A percentile compares a stretch with the other conserved stretches of the same genome.
Evolutionary conservation across 2,888 invertebrate genomes (phyloP).

Genomic region (Torymus texanus): DNA sequence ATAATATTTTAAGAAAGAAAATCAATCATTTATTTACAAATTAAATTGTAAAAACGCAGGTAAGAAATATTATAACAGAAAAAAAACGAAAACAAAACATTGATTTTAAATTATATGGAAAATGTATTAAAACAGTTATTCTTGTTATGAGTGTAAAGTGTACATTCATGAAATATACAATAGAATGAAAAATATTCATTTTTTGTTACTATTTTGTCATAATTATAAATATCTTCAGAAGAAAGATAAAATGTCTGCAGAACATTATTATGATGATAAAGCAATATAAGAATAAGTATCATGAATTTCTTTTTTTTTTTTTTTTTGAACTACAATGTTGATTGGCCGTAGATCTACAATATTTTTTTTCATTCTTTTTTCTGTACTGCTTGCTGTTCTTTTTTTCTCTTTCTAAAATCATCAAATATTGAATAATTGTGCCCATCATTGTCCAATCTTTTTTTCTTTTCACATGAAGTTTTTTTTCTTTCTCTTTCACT

Average conservation of each 20-base stretch:
- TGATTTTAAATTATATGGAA: no score
- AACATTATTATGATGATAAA: constrained; percentile 29
- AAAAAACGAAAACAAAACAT: no score
- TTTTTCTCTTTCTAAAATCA: constrained; percentile 67
- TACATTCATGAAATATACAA: no score
- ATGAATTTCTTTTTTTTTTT: constrained; percentile 60
- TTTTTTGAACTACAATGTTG: constrained; percentile 70
- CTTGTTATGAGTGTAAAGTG: no score
- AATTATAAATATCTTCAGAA: background rate
- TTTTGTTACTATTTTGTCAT: constrained; percentile 2
- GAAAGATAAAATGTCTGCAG: constrained; percentile 50
- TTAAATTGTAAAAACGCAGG: background rate
- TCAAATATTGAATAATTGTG: constrained; percentile 73
- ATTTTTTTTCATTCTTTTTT: constrained; percentile 62
- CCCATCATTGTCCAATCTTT: constrained; percentile 74
- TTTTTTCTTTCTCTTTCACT: constrained; percentile 64
- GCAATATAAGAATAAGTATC: constrained; percentile 12
- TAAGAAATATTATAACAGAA: background rate
- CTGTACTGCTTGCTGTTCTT: constrained; percentile 58
- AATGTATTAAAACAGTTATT: no score
- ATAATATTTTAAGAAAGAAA: no score
- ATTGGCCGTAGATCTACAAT: constrained; percentile 65
- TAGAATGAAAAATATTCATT: background rate
- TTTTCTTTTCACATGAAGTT: constrained; percentile 58
- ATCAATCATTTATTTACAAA: background rate